Evolutionary conservation across 2,888 invertebrate species (phyloP), one percentile per base, ranked within the genome.

Genomic region (Cerceris ruficornis): DNA sequence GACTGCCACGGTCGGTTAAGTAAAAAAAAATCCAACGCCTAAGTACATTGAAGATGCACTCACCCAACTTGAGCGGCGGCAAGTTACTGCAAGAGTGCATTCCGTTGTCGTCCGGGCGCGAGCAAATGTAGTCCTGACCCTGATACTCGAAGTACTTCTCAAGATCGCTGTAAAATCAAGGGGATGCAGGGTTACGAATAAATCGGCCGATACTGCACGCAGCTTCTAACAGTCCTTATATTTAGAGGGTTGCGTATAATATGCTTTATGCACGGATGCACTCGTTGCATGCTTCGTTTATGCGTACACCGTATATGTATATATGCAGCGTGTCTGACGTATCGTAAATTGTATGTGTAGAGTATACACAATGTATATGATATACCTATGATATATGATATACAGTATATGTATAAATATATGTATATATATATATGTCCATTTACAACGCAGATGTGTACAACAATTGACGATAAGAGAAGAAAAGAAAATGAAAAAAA

Each of bases 91-190:
- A 99, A 54, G 94, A 93, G 92, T 99, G 98, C 98, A 99, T 98
- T 46, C 99, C 99, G 82, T 96, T 97, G 92, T 98, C 98, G 87
- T 97, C 97, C 49, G 97, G 96, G 87, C 96, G 96, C 83, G 98
- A 97, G 94, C 99, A 99, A 90, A 99, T 99, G 94, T 98, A 99
- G 93, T 99, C 99, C 93, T 97, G 95, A 90, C 97, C 97, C 93
- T 96, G 96, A 93, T 96, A 95, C 93, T 96, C 96, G 94, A 97
- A 98, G 94, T 97, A 97, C 92, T 96, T 95, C 88, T 97, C 96
- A 92, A 95, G 93, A 87, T 93, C 93, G 87, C 94, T 94, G 93
- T 66, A 93, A 94, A 88, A 81, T 66, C 84, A 89, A 85, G 59
- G 69, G 52, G 41, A 28, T 28, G 28, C 28, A 28, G 28, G 28